Conservation (phyloP, 2,888 invertebrate species). For the Sialis fuliginosa region DNA sequence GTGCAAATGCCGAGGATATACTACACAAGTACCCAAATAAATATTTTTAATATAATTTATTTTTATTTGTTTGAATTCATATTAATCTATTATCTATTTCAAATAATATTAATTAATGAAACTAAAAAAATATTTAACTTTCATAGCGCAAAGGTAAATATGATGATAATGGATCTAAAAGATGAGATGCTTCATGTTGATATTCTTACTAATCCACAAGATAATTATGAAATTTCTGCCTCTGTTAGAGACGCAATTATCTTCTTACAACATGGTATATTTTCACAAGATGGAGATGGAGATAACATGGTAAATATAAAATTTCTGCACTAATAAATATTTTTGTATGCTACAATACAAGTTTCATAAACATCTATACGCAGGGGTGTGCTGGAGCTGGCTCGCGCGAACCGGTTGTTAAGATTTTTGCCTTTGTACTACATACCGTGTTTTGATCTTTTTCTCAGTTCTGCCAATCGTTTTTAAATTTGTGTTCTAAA, state of each 20-base stretch:
- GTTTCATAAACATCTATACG: too few relatives aligned
- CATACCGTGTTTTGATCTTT: too few relatives aligned
- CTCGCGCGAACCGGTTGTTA: too few relatives aligned
- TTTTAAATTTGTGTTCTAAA: too few relatives aligned
- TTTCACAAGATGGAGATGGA: constrained; percentile 8
- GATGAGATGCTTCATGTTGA: constrained; percentile 10
- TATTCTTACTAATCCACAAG: constrained; percentile 5
- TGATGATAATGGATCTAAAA: constrained; percentile 7
- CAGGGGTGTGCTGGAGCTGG: too few relatives aligned
- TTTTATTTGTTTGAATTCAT: background rate
- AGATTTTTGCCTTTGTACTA: too few relatives aligned
- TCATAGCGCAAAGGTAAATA: constrained; percentile 7
- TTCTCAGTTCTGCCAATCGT: too few relatives aligned
- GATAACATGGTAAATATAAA: background rate
- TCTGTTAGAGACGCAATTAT: constrained; percentile 28
- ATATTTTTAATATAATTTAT: background rate
- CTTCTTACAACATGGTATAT: constrained; percentile 22
- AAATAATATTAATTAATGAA: too few relatives aligned
- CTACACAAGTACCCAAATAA: too few relatives aligned
- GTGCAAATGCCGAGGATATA: too few relatives aligned
- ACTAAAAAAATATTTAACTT: constrained; percentile 5
- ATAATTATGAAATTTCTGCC: constrained; percentile 18
- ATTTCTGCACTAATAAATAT: background rate
- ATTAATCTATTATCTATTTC: too few relatives aligned
- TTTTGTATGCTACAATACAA: too few relatives aligned